These are phyloP conservation scores for Tyto alba DNA, from an alignment of 2,113 vertebrate species.

Conservation along the genomic window DNA sequence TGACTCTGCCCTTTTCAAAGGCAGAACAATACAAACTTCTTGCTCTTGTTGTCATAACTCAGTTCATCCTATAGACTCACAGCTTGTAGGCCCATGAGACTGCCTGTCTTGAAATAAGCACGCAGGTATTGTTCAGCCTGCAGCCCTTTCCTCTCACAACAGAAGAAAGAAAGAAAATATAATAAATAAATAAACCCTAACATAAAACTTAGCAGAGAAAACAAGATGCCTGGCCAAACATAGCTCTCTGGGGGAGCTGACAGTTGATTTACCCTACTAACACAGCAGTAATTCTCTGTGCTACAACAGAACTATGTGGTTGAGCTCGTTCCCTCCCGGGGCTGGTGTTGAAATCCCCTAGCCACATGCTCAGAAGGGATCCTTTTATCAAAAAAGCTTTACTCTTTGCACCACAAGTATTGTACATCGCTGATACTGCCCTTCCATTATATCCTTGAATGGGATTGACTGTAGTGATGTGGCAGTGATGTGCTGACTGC, in stretches of 20 bases:
- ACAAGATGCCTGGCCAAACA: not conserved
- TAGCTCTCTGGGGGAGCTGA: not conserved
- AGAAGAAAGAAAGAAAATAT: not conserved
- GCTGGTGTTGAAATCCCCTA: not conserved
- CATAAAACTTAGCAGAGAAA: not conserved
- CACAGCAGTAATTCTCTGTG: not conserved
- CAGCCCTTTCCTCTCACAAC: not conserved
- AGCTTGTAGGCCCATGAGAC: not conserved
- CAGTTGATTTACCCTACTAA: not conserved
- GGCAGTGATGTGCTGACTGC: not conserved
- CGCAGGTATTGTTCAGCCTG: not conserved
- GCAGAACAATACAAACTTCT: not conserved
- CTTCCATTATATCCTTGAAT: not conserved
- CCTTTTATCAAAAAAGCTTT: not conserved
- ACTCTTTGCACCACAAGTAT: not conserved
- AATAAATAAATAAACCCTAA: not conserved
- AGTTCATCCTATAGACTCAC: not conserved
- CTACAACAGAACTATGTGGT: not conserved
- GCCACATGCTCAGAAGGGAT: not conserved
- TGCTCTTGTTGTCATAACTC: not conserved
- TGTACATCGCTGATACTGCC: fast-evolving
- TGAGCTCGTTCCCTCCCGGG: not conserved
- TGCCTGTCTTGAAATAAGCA: not conserved
- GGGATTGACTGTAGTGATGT: not conserved
- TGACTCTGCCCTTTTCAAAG: not conserved